A percentile compares a stretch with the other conserved stretches of the same genome.
These are phyloP conservation scores for Brachionus plicatilis DNA, from an alignment of 1,140 invertebrate genomes.

Conservation along the genomic window DNA sequence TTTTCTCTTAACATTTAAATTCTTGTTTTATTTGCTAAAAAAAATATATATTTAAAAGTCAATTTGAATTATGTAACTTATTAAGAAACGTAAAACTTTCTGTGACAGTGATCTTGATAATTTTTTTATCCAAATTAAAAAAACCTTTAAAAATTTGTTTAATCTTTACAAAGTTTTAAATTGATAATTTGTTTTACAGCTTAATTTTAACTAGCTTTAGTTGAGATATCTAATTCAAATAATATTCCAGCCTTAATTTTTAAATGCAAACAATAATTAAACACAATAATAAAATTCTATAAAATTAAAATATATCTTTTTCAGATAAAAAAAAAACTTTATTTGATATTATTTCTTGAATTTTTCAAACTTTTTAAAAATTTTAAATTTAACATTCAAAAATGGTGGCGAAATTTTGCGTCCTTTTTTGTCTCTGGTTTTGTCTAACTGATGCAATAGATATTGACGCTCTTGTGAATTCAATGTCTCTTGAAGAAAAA, in stretches of 20 bases:
- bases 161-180: background rate
- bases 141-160: background rate
- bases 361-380: background rate
- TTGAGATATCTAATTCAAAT: background rate
- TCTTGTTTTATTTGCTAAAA: background rate
- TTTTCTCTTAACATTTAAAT: background rate
- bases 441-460: background rate
- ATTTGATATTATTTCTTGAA: background rate
- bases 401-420: background rate
- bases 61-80: background rate
- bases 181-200: background rate
- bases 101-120: background rate
- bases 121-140: background rate
- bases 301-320: background rate
- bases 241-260: background rate
- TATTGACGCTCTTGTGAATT: background rate
- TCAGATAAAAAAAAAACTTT: background rate
- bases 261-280: background rate
- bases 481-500: slow-evolving; percentile 10
- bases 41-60: background rate
- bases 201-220: background rate
- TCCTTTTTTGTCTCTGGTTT: background rate
- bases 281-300: background rate
- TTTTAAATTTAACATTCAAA: background rate
- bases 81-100: background rate